phyloP scores from a whole-genome alignment of 2,888 invertebrate species.

The Agrochola lychnidis region DNA sequence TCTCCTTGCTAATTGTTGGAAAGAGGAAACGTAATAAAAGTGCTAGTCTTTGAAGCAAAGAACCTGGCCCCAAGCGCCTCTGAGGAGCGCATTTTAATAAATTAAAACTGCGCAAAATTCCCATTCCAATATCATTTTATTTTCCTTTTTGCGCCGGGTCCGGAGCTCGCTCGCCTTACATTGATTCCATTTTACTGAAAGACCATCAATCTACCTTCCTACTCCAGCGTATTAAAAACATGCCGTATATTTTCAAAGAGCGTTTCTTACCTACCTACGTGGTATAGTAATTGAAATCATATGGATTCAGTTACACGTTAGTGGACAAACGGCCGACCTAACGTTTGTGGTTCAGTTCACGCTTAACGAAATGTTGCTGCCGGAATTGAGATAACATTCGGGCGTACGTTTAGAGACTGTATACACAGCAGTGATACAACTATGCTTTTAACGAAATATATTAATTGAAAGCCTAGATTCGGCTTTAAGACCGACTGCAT shows the following conservation, averaged over 20 bases:
- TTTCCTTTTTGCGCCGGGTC: conserved; percentile 79
- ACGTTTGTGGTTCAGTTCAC: conserved; percentile 69
- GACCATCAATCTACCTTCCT: conserved; percentile 78
- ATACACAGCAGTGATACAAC: conserved; percentile 56
- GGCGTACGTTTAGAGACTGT: conserved; percentile 56
- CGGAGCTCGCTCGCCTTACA: conserved; percentile 77
- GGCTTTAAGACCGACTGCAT: conserved; percentile 36
- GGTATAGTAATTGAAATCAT: conserved; percentile 68
- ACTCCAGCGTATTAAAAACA: conserved; percentile 74
- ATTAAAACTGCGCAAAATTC: conserved; percentile 89
- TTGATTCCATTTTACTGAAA: conserved; percentile 80
- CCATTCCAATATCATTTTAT: conserved; percentile 87
- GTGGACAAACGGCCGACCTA: conserved; percentile 60
- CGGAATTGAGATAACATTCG: conserved; percentile 67
- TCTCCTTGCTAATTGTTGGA: conserved; percentile 87
- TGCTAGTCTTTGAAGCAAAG: conserved; percentile 88
- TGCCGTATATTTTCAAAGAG: conserved; percentile 67
- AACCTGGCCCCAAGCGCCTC: conserved; percentile 81
- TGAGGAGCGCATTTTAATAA: conserved; percentile 88
- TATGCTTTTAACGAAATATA: conserved; percentile 66
- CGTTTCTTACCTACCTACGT: conserved; percentile 43
- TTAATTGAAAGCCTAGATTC: conserved; percentile 52
- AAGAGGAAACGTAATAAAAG: conserved; percentile 88
- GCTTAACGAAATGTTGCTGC: conserved; percentile 64
- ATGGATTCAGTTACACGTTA: conserved; percentile 66